Base-by-base conservation (phyloP, 2,888 invertebrate genomes). In the Hofmannophila pseudospretella region DNA sequence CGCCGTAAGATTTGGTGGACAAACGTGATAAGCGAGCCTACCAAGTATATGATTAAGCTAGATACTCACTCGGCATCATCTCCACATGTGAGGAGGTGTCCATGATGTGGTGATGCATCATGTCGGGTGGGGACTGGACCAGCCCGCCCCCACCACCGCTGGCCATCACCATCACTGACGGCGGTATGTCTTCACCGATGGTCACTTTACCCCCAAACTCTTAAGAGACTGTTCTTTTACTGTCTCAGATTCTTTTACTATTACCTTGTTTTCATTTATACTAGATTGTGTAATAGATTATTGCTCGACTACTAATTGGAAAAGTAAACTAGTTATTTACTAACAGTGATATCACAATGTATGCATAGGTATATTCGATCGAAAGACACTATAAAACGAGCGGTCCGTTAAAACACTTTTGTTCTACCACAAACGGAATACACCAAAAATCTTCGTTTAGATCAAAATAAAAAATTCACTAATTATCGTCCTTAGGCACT, bases 81-180 rank as follows among this genome's bases (percentile, higher is more conserved):
- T 86, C 86, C 20, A 86, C 86, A 49, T 85, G 86, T 26, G 85
- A 81, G 10, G 86, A 85, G 9, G 85, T 84, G 53, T 85, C 85
- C 85, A 85, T 85, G 53, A 86, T 82, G 56, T 70, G 85, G 44
- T 85, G 85, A 66, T 84, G 86, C 67, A 86, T 65, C 86, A 86
- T 84, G 44, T 85, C 86, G 38, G 86, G 85, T 79, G 86, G 86
- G 81, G 86, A 85, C 82, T 86, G 85, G 49, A 86, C 82, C 70
- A 86, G 85, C 58, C 84, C 86, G 54, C 86, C 85, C 77, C 82
- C 84, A 30, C 79, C 79, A 7, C 81, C 78, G 58, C 80, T 84
- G 60, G 86, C 86, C 86, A 86, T 86, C 72, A 86, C 86, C 85
- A 86, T 86, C 70, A 67, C 82, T 76, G 72, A 66, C 49, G 51